Evolutionary conservation across 1,140 invertebrate genomes (phyloP), one percentile per base, ranked within the genome.

Genomic region (Heliothis virescens): DNA sequence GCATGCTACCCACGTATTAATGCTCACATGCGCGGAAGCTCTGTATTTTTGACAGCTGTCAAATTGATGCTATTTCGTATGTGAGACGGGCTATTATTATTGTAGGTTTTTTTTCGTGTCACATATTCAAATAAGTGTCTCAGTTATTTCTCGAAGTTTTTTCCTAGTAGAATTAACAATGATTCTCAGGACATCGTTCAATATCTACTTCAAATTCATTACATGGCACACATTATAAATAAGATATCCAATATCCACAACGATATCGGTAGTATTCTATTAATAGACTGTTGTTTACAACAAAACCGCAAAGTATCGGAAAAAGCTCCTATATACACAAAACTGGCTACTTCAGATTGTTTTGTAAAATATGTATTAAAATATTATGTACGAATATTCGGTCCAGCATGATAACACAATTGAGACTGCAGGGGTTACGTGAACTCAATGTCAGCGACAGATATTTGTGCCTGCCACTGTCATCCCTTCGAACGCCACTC

Each of bases 391-490:
- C 11, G n/a, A 48, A 18, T 11, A 67, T 48, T 67, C n/a, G 63
- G 63, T 21, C n/a, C 63, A 48, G 1, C 12, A 15, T 29, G 26
- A 60, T 60, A 15, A 60, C 15, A n/a, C 26, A 26, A 53, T 21
- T 71, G 11, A 48, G 18, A 12, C 3, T 52, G 65, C 47, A 29
- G 41, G 59, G 48, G 67, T 53, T 71, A 71, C 21, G 67, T 71
- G 67, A 29, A 21, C 48, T 71, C 48, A 53, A 29, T 72, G 69
- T 72, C 69, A 72, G n/a, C 9, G 16, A 15, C 69, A 72, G 69
- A 13, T 57, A 55, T 41, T 57, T 72, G 69, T 57, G 26, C 1
- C 52, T 57, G 69, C 1, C 29, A 9, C 13, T 53, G 50, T 26
- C 21, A 16, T 69, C 29, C 26, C 69, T 21, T 52, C 67, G 67